Base-by-base conservation (phyloP, 2,797 vertebrate species). In the Artibeus jamaicensis region DNA sequence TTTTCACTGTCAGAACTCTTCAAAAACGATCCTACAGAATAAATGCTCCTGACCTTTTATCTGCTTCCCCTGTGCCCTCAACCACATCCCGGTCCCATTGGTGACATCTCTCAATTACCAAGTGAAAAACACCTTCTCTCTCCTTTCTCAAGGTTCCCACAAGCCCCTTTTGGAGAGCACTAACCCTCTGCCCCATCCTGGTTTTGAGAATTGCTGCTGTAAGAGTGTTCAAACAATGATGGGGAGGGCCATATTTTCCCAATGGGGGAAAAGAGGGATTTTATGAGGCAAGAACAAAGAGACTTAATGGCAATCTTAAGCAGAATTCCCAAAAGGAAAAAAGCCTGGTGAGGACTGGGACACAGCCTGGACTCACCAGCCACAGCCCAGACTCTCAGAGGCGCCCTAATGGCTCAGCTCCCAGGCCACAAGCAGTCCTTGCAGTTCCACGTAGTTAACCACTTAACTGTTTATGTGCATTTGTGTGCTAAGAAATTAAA, bases 1-100 rank as follows among this genome's bases (percentile, higher is more conserved):
- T 93, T 95, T 29, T 70, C 34, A 42, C 26, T 39, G 70, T 84
- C 92, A 93, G 79, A 94, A 70, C 83, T 77, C 6, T 86, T 18
- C 12, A 26, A 86, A 67, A 90, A 81, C 7, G 67, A 62, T 19
- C 22, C 65, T 24, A 44, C 1, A 55, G 26, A 62, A 84, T 44
- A 62, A 93, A 92, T 90, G 71, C 65, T 48, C 32, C 19, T 37
- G 53, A 85, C 62, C 55, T 68, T 90, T 34, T 32, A 44, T 34
- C 78, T 34, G 48, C 48, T 6, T 78, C 67, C 21, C 48, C 78
- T 57, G 55, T 62, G 42, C 48, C 65, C 65, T 71, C 44, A 70
- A 44, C 68, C 22, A n/a, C 9, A 8, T 12, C 6, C 1, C 1
- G 19, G 32, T 55, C 68, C 42, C 26, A 57, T 57, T 21, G 55